Evolutionary conservation across 2,888 invertebrate genomes (phyloP).

Genomic region (Priocnemis perturbator): DNA sequence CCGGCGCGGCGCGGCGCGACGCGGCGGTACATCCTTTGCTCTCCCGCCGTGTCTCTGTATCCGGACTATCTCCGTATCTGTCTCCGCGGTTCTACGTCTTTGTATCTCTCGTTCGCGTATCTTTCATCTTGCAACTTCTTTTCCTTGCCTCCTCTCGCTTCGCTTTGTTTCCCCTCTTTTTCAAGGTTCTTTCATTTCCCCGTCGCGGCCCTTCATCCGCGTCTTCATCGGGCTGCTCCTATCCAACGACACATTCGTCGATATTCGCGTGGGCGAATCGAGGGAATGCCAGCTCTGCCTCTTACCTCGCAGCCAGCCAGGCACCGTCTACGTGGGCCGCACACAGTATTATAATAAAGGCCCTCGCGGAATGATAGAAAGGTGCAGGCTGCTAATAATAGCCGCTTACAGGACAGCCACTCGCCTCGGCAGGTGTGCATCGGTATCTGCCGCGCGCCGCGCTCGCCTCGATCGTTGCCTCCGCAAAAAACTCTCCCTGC

Average conservation of each 20-base stretch:
- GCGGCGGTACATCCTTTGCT: too few species aligned
- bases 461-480: conserved; percentile 14
- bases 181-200: background rate
- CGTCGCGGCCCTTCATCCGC: too few species aligned
- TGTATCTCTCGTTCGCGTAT: conserved; percentile 10
- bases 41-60: too few species aligned
- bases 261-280: conserved; percentile 51
- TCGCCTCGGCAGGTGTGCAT: conserved; percentile 53
- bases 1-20: too few species aligned
- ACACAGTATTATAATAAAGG: conserved; percentile 52
- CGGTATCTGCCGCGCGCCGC: conserved; percentile 30
- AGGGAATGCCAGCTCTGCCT: conserved; percentile 44
- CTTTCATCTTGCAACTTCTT: conserved; percentile 1
- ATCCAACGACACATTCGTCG: conserved; percentile 36
- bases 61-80: conserved; percentile 1
- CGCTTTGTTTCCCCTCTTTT: background rate
- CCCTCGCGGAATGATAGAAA: conserved; percentile 61
- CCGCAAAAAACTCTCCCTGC: background rate
- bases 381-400: conserved; percentile 63
- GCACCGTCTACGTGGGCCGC: conserved; percentile 53
- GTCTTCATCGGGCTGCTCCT: background rate
- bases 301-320: conserved; percentile 28
- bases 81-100: conserved; percentile 20
- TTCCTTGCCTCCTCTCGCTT: background rate
- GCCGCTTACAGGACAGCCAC: conserved; percentile 28